Conservation (phyloP, 2,113 vertebrate species). For the Centrocercus urophasianus region DNA sequence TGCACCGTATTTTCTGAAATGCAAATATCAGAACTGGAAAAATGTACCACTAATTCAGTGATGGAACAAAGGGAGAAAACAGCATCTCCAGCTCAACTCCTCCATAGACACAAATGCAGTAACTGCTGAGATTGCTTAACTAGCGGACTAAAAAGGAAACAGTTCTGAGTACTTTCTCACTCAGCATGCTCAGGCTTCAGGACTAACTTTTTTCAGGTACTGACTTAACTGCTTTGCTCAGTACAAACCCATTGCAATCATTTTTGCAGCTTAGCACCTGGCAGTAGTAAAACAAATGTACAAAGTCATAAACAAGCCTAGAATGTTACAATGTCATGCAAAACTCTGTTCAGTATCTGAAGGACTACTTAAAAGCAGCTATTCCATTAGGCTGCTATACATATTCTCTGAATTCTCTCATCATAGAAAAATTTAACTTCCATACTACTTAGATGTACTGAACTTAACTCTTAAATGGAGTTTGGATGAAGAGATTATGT, state of each 20-base stretch:
- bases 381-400: background rate
- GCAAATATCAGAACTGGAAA: background rate
- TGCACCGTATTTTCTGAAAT: background rate
- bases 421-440: background rate
- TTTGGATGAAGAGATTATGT: background rate
- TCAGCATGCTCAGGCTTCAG: background rate
- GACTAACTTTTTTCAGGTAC: background rate
- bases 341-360: background rate
- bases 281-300: background rate
- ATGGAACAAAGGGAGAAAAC: background rate
- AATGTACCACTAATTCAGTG: background rate
- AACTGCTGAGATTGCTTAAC: background rate
- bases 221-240: background rate
- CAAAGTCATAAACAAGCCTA: background rate
- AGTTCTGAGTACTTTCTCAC: background rate
- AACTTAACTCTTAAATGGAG: background rate
- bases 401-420: background rate
- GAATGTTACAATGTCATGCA: rapidly evolving
- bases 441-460: background rate
- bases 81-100: background rate
- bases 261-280: background rate
- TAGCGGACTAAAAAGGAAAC: background rate
- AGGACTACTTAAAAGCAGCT: background rate
- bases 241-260: background rate
- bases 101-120: background rate